These are phyloP conservation scores for Pardosa pseudoannulata DNA, from an alignment of 2,888 invertebrate genomes.

Conservation along the genomic window DNA sequence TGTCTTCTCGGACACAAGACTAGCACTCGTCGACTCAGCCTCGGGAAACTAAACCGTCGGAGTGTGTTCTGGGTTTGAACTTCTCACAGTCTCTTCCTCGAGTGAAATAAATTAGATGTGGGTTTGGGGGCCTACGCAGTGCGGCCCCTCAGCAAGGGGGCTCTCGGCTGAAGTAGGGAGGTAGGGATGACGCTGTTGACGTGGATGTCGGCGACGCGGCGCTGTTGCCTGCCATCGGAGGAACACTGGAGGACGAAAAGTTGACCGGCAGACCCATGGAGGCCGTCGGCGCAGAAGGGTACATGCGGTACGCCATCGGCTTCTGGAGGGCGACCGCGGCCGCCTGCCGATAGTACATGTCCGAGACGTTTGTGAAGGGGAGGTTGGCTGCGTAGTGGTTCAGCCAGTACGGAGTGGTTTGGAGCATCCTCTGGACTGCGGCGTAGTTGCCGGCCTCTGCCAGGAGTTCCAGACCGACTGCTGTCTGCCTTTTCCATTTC, in stretches of 20 bases:
- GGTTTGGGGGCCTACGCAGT: not conserved
- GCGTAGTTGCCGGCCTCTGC: constrained; percentile 99
- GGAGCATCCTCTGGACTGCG: constrained; percentile 92
- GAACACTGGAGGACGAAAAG: constrained; percentile 37
- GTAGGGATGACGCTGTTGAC: constrained; percentile 42
- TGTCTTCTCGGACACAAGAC: too few species aligned
- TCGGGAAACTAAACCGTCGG: too few species aligned
- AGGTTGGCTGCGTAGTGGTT: constrained; percentile 78
- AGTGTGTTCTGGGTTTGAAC: too few species aligned
- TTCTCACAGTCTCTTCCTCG: not conserved
- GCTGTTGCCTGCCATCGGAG: constrained; percentile 38
- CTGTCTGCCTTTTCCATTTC: constrained; percentile 99
- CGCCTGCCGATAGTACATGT: constrained; percentile 74
- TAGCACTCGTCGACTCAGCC: not conserved
- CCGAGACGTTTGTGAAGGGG: constrained; percentile 77
- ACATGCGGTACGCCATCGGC: constrained; percentile 69
- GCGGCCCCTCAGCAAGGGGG: constrained; percentile 52
- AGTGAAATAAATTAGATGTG: constrained; percentile 46
- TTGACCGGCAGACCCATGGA: constrained; percentile 46
- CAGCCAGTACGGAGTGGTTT: constrained; percentile 74
- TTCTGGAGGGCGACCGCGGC: constrained; percentile 70
- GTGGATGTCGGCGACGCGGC: constrained; percentile 57
- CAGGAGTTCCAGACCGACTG: constrained; percentile 95
- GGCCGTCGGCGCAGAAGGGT: constrained; percentile 40
- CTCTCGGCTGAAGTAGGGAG: constrained; percentile 59